These are phyloP conservation scores for Carettochelys insculpta DNA, from an alignment of 2,113 vertebrate species.

Conservation along the genomic window DNA sequence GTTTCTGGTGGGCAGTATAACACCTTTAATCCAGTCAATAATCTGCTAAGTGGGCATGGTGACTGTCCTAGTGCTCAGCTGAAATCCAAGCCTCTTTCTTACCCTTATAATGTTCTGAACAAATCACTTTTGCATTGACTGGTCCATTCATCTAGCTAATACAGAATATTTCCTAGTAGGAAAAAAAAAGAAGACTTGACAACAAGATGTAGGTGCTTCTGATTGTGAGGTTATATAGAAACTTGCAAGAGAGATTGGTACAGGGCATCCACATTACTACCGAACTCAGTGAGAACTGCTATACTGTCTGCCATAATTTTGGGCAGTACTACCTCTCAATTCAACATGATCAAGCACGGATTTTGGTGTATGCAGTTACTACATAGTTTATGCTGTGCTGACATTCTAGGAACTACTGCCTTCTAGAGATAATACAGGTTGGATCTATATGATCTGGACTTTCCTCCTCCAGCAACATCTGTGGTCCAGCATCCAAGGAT, in stretches of 20 bases:
- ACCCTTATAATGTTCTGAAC: neutral
- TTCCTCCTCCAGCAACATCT: too few relatives aligned
- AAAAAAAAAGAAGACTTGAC: neutral
- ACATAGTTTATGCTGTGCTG: neutral
- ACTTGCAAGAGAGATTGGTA: neutral
- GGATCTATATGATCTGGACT: too few relatives aligned
- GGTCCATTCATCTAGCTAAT: neutral
- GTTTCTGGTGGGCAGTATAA: neutral
- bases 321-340: neutral
- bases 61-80: neutral
- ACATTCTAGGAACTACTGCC: neutral
- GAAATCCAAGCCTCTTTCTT: neutral
- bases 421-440: neutral
- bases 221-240: neutral
- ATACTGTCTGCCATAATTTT: neutral
- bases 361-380: neutral
- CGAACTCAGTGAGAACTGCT: neutral
- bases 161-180: neutral
- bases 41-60: neutral
- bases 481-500: too few relatives aligned
- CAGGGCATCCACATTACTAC: neutral
- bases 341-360: neutral
- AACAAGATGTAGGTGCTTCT: neutral
- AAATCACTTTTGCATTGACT: neutral
- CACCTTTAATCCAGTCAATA: conserved; percentile 10